phyloP scores from a whole-genome alignment of 2,888 invertebrate genomes.

The Erebia ligea region DNA sequence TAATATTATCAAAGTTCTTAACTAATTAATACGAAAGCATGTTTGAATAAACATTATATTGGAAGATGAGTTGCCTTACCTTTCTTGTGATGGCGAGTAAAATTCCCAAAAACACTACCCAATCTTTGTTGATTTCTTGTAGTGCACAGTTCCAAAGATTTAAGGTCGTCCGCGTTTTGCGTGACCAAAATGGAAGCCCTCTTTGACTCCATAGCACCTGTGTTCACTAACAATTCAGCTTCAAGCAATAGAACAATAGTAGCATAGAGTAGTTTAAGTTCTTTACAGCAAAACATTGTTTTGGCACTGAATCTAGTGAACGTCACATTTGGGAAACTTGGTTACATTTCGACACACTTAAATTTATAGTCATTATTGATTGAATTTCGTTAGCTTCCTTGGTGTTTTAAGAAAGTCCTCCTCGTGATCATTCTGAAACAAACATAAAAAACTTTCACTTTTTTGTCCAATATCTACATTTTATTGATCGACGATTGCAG shows the following conservation, averaged over 20 bases:
- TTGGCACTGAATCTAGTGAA: constrained; percentile 65
- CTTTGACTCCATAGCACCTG: constrained; percentile 74
- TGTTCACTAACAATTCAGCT: constrained; percentile 72
- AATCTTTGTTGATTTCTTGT: constrained; percentile 73
- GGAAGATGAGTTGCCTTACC: constrained; percentile 50
- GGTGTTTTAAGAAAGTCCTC: constrained; percentile 54
- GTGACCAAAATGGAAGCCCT: constrained; percentile 71
- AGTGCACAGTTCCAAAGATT: constrained; percentile 72
- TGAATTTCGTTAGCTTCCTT: constrained; percentile 41
- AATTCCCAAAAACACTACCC: constrained; percentile 77
- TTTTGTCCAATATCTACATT: background rate
- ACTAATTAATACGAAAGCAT: background rate
- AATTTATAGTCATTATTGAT: constrained; percentile 77
- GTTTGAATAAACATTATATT: background rate
- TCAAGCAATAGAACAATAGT: constrained; percentile 73
- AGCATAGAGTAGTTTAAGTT: constrained; percentile 76
- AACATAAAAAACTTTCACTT: constrained; percentile 32
- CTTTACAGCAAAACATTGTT: constrained; percentile 80
- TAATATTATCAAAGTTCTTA: no score
- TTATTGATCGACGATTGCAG: no score
- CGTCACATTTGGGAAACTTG: constrained; percentile 67
- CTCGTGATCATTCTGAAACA: constrained; percentile 62
- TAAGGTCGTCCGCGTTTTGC: constrained; percentile 72
- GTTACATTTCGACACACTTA: constrained; percentile 61
- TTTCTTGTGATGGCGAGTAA: constrained; percentile 78